A percentile compares a stretch with the other conserved stretches of the same genome.
phyloP scores from a whole-genome alignment of 1,140 invertebrate genomes.

The Platyscapa corneri region DNA sequence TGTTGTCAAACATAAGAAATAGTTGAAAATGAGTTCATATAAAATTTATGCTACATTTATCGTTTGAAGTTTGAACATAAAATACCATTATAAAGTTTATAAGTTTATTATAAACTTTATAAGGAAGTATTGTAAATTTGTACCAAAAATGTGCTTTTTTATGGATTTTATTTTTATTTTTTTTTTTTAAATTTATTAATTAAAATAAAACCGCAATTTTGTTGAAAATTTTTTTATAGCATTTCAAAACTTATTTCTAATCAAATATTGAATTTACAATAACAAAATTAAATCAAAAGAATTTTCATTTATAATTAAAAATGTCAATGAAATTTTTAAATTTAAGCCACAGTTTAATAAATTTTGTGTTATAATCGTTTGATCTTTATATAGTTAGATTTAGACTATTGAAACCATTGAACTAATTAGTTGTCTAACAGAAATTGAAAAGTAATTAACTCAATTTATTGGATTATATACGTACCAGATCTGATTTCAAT shows the following conservation, averaged over 20 bases:
- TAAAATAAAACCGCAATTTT: background rate
- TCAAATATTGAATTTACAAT: background rate
- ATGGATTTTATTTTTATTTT: no score
- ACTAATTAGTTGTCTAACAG: background rate
- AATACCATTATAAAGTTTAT: background rate
- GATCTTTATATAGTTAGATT: background rate
- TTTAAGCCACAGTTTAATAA: background rate
- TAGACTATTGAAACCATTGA: background rate
- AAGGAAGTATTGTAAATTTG: background rate
- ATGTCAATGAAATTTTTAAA: no score
- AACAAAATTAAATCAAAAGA: no score
- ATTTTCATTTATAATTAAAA: no score
- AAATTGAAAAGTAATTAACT: background rate
- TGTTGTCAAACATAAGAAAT: background rate
- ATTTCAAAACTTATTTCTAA: no score
- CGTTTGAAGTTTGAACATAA: background rate
- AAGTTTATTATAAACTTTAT: no score
- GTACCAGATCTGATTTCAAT: conserved; percentile 2
- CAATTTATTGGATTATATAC: conserved; percentile 2
- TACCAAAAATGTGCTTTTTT: background rate
- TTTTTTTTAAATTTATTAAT: no score
- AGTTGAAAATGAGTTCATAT: background rate
- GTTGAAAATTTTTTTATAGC: background rate
- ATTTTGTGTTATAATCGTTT: background rate
- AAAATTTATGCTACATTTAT: background rate